Conservation (phyloP, 2,888 invertebrate species). For the Apomyelois bistriatella region DNA sequence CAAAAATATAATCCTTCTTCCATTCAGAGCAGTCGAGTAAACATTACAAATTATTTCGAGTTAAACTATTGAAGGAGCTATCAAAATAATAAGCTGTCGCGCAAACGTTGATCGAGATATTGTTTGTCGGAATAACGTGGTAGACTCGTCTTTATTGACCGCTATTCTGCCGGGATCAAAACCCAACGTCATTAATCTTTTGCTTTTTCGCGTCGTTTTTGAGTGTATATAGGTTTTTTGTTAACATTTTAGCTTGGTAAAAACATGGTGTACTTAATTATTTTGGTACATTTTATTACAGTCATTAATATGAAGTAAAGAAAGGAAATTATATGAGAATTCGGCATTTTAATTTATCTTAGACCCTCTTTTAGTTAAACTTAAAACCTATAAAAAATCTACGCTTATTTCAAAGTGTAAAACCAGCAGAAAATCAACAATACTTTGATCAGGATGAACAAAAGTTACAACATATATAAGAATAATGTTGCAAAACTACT, state of each 20-base stretch:
- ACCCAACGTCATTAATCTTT: slow-evolving; percentile 3
- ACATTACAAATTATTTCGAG: too few relatives aligned
- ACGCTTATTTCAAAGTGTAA: too few relatives aligned
- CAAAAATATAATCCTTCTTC: too few relatives aligned
- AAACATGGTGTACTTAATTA: slow-evolving; percentile 5
- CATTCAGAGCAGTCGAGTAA: too few relatives aligned
- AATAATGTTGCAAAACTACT: too few relatives aligned
- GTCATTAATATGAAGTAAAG: not conserved
- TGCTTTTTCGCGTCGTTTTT: not conserved
- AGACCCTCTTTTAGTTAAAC: too few relatives aligned
- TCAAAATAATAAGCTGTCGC: not conserved
- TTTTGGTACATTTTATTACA: slow-evolving; percentile 1
- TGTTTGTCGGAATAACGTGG: not conserved
- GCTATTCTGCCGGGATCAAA: not conserved
- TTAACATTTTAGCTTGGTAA: not conserved
- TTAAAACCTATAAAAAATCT: too few relatives aligned
- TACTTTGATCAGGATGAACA: too few relatives aligned
- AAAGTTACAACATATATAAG: too few relatives aligned
- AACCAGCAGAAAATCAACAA: too few relatives aligned
- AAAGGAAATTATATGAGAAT: not conserved
- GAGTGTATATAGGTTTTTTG: not conserved
- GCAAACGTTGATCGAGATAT: not conserved
- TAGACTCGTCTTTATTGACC: not conserved
- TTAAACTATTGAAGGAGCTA: not conserved
- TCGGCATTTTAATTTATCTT: not conserved